Base-by-base conservation (phyloP, 2,797 vertebrate species). In the Luscinia megarhynchos region DNA sequence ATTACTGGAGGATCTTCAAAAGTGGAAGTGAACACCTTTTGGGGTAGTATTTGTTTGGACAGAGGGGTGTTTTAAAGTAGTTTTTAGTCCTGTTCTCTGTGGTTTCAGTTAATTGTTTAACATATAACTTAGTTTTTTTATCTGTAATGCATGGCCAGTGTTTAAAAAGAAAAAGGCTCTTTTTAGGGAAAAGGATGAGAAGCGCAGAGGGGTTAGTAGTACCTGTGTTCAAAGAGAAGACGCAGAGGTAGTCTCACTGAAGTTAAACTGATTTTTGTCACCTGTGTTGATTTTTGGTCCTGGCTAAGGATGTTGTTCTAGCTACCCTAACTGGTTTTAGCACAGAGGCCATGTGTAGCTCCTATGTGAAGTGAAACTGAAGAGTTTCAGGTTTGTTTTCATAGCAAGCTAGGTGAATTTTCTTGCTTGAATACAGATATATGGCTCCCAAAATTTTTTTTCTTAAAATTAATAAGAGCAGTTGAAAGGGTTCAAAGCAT, bases 121-220 rank as follows among this genome's bases (percentile, higher is more conserved):
- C 27, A 6, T 19, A 4, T 3, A 70, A 22, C 11, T 59, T 67
- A 12, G 2, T 8, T 53, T 59, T 38, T 66, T 30, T 34, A 4
- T 41, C 3, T 16, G 8, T 53, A 24, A 5, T 20, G 19, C 1
- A 4, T 81, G 32, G 14, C 40, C 57, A 74, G 6, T 77, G 8
- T 59, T 72, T 38, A 8, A 55, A 50, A 74, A 45, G 15, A 3
- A n/a, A 38, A 24, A n/a, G 24, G 4, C 4, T 43, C 4, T 19
- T 62, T 59, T 26, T 69, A 26, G 30, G 23, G 17, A 27, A 15
- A 41, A 32, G 9, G 50, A 10, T 40, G 51, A 15, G 21, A 84
- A 20, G 6, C 15, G 24, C 1, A 1, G n/a, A 43, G 6, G 14
- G 6, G 1, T 6, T 62, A 54, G 15, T 58, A 66, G 13, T 23